Evolutionary conservation across 2,888 invertebrate genomes (phyloP).

Genomic region (Chrysolina americana): DNA sequence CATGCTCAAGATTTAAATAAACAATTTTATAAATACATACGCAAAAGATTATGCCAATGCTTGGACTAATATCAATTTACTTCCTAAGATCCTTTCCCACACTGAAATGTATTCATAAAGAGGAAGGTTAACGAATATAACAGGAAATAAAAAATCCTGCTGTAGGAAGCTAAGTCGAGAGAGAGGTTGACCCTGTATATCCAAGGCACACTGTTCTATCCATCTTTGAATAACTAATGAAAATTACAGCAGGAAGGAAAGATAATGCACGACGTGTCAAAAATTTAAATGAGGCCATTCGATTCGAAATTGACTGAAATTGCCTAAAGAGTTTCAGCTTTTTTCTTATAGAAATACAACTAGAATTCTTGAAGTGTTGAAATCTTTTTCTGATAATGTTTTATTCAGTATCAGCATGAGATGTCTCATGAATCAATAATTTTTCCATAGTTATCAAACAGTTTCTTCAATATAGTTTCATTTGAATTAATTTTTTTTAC

Average conservation of each 20-base stretch:
- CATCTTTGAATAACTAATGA: constrained; percentile 20
- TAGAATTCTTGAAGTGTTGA: no score
- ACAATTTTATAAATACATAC: not conserved
- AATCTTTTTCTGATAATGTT: no score
- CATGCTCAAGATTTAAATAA: no score
- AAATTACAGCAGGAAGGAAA: constrained; percentile 11
- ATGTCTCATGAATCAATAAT: no score
- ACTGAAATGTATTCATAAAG: not conserved
- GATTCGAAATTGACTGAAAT: not conserved
- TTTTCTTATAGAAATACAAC: no score
- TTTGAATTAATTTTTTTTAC: no score
- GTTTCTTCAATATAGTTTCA: no score
- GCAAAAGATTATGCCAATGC: not conserved
- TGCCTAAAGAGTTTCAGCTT: not conserved
- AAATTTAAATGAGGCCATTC: not conserved
- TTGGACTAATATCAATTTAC: not conserved
- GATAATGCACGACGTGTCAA: not conserved
- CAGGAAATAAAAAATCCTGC: constrained; percentile 24
- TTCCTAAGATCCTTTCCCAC: constrained; percentile 1
- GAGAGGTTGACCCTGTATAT: constrained; percentile 26
- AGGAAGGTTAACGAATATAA: constrained; percentile 25
- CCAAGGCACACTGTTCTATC: not conserved
- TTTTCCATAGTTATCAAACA: no score
- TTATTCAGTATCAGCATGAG: no score
- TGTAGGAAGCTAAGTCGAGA: constrained; percentile 20